Base-by-base conservation (phyloP, 1,140 invertebrate genomes). In the Monomorium pharaonis region DNA sequence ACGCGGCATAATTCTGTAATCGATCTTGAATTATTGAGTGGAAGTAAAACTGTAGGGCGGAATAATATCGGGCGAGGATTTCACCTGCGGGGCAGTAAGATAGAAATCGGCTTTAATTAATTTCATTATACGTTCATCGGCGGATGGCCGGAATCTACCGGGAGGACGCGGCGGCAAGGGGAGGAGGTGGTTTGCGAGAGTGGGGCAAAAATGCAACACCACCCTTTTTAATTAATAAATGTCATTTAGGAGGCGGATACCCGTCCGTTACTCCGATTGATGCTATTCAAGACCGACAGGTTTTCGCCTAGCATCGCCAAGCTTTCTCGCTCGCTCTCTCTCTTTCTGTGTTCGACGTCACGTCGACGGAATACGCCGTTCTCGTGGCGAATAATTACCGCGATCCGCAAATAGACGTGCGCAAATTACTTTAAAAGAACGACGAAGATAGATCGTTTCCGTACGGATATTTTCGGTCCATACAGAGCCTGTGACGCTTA, bases 51-150 rank as follows among this genome's bases (percentile, higher is more conserved):
- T 58, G 67, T n/a, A 24, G 37, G n/a, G 51, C 51, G 21, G 51
- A 67, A 67, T 78, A 65, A 49, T 72, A 72, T 47, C 51, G 24
- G 33, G 24, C 9, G 51, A 60, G 78, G 54, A 72, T 83, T 72
- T 58, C 27, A 51, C 14, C 24, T n/a, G 78, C 30, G 27, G 37
- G n/a, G 24, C 49, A 44, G 67, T 6, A 47, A 56, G 78, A 83
- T 72, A 56, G 51, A 24, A 83, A 72, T 83, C 51, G n/a, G 67
- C 37, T 83, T 72, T 83, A 58, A 83, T 83, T 83, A 83, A 83
- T 83, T 83, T 58, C 54, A 74, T 72, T 83, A 58, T 58, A 51
- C 49, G 63, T 51, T 80, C 33, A 44, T 69, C 63, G 21, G 21
- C 42, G 24, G 56, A 63, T 49, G 42, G 12, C 24, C 75, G 56